These are phyloP conservation scores for Eumaeus atala DNA, from an alignment of 1,140 invertebrate genomes.

Conservation along the genomic window DNA sequence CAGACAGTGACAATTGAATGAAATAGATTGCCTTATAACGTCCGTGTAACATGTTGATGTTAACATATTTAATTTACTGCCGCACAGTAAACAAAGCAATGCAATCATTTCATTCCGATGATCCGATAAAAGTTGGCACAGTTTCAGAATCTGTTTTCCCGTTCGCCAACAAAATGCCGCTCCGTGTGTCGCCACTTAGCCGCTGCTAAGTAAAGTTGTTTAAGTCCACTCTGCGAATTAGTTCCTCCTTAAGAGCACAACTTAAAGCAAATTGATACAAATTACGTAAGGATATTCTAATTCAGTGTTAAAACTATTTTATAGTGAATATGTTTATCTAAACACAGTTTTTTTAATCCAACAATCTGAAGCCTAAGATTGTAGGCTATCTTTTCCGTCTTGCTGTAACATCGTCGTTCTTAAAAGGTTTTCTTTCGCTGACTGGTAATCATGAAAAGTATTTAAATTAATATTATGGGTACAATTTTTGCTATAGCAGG, in stretches of 20 bases:
- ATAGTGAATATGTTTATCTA: neutral
- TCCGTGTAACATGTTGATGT: neutral
- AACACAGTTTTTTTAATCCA: too few species aligned
- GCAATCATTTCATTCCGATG: neutral
- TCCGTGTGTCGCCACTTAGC: constrained; percentile 20
- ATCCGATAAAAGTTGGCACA: constrained; percentile 10
- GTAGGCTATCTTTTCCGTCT: too few species aligned
- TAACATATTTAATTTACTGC: constrained; percentile 4
- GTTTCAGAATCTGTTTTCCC: constrained; percentile 5
- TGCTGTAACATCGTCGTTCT: too few species aligned
- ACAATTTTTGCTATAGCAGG: too few species aligned
- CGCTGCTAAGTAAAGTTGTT: constrained; percentile 22
- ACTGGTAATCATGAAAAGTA: too few species aligned
- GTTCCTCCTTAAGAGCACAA: constrained; percentile 31
- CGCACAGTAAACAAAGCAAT: neutral
- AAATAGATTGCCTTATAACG: neutral
- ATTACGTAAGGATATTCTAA: constrained; percentile 8
- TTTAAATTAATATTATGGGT: too few species aligned
- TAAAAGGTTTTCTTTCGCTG: too few species aligned
- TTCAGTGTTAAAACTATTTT: neutral
- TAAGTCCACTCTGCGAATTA: constrained; percentile 35
- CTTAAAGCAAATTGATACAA: constrained; percentile 34
- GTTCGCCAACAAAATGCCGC: constrained; percentile 14
- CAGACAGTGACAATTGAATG: constrained; percentile 2
- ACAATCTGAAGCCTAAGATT: too few species aligned